phyloP scores from a whole-genome alignment of 2,113 vertebrate species.

The Struthio camelus region DNA sequence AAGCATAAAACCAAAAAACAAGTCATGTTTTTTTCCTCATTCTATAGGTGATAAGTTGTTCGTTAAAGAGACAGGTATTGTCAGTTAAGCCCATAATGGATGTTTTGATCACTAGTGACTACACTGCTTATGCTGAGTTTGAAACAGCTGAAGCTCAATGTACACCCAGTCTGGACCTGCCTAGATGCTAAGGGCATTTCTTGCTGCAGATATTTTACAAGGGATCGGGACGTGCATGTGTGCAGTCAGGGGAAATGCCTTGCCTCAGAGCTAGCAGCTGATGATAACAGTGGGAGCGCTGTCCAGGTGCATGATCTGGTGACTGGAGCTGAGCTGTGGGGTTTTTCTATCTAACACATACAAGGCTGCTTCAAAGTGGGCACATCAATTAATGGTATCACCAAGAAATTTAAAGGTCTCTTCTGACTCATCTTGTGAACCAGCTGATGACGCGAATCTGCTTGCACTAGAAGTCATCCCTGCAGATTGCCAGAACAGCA shows the following conservation, averaged over 20 bases:
- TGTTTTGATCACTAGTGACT: not conserved
- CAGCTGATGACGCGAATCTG: not conserved
- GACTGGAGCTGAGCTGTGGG: not conserved
- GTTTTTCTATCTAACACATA: not conserved
- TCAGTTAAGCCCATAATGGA: not conserved
- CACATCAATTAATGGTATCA: not conserved
- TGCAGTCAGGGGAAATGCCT: not conserved
- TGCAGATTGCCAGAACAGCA: not conserved
- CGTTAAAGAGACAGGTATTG: not conserved
- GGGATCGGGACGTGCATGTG: fast-evolving
- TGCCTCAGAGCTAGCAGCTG: not conserved
- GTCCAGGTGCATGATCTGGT: not conserved
- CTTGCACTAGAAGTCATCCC: not conserved
- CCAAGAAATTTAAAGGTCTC: not conserved
- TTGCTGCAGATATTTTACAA: fast-evolving
- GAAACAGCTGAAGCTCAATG: no score
- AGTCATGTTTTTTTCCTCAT: not conserved
- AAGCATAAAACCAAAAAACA: not conserved
- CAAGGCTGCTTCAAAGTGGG: not conserved
- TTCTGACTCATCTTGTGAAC: not conserved
- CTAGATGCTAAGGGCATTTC: fast-evolving
- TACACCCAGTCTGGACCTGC: fast-evolving
- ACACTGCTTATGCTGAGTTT: fast-evolving
- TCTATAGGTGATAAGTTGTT: not conserved
- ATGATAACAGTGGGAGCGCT: not conserved